Percentiles rank a stretch among this genome's conserved stretches.
phyloP scores from a whole-genome alignment of 2,113 vertebrate species.

The Mobula birostris region DNA sequence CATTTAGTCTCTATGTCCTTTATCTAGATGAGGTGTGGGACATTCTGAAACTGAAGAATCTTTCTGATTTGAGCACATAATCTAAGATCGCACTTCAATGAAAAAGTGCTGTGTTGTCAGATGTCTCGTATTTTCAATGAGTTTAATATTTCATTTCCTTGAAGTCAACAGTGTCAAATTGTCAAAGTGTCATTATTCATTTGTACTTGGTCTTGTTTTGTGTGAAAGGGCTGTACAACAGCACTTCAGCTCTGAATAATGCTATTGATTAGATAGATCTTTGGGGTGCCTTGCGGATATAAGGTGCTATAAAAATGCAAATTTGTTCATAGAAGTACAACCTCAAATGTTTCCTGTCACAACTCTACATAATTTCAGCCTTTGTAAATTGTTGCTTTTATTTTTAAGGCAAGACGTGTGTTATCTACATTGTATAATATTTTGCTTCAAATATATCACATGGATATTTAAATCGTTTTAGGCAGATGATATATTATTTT shows the following conservation, averaged over 20 bases:
- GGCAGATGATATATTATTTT: background rate
- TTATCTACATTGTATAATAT: background rate
- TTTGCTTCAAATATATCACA: background rate
- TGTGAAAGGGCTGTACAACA: background rate
- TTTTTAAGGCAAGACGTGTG: background rate
- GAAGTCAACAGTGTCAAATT: background rate
- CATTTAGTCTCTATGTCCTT: background rate
- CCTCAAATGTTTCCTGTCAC: slow-evolving; percentile 20
- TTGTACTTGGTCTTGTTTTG: background rate
- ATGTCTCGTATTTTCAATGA: background rate
- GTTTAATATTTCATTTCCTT: background rate
- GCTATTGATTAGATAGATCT: background rate
- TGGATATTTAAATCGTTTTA: background rate
- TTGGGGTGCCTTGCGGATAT: background rate
- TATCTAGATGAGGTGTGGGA: background rate
- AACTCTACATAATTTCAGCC: background rate
- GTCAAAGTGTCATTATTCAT: background rate
- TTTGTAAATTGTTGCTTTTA: background rate
- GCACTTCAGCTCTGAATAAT: background rate
- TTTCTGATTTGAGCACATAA: background rate
- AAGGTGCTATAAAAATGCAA: background rate
- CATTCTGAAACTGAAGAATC: background rate
- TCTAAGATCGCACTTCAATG: background rate
- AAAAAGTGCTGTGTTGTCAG: background rate
- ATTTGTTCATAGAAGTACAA: background rate